Conservation (phyloP, 2,888 invertebrate genomes). For the Nezara viridula region DNA sequence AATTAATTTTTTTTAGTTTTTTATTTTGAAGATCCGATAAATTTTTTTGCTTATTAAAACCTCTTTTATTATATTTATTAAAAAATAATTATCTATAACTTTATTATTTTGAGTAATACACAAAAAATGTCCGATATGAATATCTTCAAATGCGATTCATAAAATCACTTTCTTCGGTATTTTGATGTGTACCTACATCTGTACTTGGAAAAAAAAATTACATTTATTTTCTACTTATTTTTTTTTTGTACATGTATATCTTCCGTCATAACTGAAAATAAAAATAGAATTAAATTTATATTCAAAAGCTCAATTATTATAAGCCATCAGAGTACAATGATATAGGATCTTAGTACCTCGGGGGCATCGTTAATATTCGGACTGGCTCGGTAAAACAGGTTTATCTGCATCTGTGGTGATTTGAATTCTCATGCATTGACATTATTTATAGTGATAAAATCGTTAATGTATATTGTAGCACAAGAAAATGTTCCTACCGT, state of each 20-base stretch:
- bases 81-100: too few species aligned
- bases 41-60: too few species aligned
- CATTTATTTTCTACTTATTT: not conserved
- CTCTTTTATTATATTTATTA: too few species aligned
- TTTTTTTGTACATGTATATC: not conserved
- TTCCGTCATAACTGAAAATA: not conserved
- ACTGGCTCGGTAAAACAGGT: not conserved
- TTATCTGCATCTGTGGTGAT: constrained; percentile 25
- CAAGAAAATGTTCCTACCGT: not conserved
- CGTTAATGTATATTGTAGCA: constrained; percentile 6
- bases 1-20: too few species aligned
- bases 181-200: too few species aligned
- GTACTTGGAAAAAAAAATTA: too few species aligned
- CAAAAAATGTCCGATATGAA: too few species aligned
- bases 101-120: too few species aligned
- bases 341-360: not conserved
- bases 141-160: too few species aligned
- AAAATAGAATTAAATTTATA: constrained; percentile 19
- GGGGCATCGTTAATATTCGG: not conserved
- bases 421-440: not conserved
- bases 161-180: too few species aligned
- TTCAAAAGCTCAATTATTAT: constrained; percentile 16
- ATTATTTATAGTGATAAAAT: constrained; percentile 25
- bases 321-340: not conserved
- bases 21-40: too few species aligned